phyloP scores from a whole-genome alignment of 1,140 invertebrate species.

The Amphibalanus amphitrite region DNA sequence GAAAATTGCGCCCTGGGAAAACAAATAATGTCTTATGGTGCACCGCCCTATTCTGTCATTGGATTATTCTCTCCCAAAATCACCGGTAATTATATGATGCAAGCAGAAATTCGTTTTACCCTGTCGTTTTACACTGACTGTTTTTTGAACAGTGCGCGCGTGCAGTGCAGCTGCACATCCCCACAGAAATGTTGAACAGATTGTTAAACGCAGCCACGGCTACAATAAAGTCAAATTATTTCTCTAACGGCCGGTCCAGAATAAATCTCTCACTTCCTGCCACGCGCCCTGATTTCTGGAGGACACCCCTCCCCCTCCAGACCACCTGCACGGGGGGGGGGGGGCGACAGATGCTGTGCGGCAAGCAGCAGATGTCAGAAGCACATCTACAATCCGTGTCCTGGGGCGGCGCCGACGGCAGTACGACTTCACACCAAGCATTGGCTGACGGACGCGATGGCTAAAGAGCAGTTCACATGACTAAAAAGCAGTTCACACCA shows the following conservation, averaged over 20 bases:
- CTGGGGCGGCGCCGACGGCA: too few relatives aligned
- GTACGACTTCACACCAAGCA: too few relatives aligned
- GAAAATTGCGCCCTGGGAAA: too few relatives aligned
- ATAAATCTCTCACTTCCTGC: background rate
- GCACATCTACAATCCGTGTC: too few relatives aligned
- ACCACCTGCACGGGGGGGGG: too few relatives aligned
- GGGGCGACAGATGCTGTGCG: too few relatives aligned
- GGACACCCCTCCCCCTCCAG: too few relatives aligned
- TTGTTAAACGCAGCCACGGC: background rate
- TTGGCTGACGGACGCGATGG: too few relatives aligned
- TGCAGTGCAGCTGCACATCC: background rate
- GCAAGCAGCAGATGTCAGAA: background rate
- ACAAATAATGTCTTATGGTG: too few relatives aligned
- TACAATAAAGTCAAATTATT: slow-evolving; percentile 2
- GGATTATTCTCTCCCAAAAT: background rate
- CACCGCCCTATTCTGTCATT: too few relatives aligned
- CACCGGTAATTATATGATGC: background rate
- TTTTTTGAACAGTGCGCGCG: background rate
- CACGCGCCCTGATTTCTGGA: background rate
- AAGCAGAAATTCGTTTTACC: background rate
- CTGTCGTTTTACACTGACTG: background rate
- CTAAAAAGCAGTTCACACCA: too few relatives aligned
- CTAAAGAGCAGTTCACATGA: too few relatives aligned
- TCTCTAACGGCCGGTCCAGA: background rate
- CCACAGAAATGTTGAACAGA: background rate